Percentiles rank a stretch among this genome's conserved stretches.
These are phyloP conservation scores for Hemicentrotus pulcherrimus DNA, from an alignment of 35 echinoderm and acorn worm genomes.

Conservation along the genomic window DNA sequence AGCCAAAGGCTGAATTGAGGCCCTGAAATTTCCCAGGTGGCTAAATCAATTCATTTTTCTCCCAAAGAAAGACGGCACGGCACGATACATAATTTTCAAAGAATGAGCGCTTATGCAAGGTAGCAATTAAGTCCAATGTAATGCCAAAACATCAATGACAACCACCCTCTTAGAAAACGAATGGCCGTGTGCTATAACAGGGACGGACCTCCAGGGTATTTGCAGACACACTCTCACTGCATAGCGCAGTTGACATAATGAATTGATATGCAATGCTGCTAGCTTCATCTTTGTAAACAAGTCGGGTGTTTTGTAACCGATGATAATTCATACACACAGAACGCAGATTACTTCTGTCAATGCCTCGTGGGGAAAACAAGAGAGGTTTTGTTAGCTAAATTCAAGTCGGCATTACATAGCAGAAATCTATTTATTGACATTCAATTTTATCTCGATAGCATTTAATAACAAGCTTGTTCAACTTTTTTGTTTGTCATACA, in stretches of 20 bases:
- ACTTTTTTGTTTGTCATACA: not conserved
- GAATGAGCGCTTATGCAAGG: not conserved
- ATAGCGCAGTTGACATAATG: not conserved
- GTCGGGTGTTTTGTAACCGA: not conserved
- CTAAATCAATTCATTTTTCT: not conserved
- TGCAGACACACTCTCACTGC: not conserved
- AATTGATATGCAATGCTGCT: not conserved
- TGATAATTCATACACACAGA: slow-evolving; percentile 1
- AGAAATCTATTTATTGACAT: not conserved
- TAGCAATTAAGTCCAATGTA: not conserved
- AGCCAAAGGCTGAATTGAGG: no score
- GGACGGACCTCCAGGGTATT: not conserved
- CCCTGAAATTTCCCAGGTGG: not conserved
- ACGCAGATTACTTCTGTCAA: not conserved
- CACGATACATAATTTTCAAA: not conserved
- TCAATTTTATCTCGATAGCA: not conserved
- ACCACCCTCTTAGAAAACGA: not conserved
- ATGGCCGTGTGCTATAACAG: not conserved
- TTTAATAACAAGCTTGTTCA: not conserved
- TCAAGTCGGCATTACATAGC: not conserved
- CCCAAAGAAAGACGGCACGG: not conserved
- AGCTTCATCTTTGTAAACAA: not conserved
- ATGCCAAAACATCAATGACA: not conserved
- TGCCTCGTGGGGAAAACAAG: not conserved
- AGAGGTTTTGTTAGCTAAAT: not conserved